Evolutionary conservation across 2,797 vertebrate species (phyloP).

Genomic region (Onychomys arenicola): DNA sequence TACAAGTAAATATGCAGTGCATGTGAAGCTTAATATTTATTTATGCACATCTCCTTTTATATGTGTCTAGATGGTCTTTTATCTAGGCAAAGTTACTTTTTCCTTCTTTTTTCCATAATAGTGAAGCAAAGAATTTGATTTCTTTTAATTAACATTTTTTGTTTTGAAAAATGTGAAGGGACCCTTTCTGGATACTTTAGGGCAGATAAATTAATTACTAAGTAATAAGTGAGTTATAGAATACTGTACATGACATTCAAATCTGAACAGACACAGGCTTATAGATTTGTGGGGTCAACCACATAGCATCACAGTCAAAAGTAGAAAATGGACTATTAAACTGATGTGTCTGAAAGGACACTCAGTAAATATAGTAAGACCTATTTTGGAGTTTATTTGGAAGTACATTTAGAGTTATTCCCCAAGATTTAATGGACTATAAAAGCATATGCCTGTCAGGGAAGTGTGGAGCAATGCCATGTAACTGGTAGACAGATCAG

Average conservation of each 20-base stretch:
- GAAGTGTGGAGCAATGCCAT: slow-evolving; percentile 19
- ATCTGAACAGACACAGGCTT: neutral
- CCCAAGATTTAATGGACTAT: slow-evolving; percentile 57
- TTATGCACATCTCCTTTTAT: neutral
- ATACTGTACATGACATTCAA: neutral
- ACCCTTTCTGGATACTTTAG: neutral
- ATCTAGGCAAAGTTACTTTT: neutral
- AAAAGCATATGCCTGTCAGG: slow-evolving; percentile 56
- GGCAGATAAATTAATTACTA: neutral
- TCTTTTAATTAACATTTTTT: neutral
- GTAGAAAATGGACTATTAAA: slow-evolving; percentile 59
- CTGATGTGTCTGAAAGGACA: slow-evolving; percentile 17
- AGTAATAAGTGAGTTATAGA: neutral
- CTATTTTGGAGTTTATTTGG: slow-evolving; percentile 64
- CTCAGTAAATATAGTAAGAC: neutral
- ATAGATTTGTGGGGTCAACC: neutral
- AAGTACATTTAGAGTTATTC: slow-evolving; percentile 63
- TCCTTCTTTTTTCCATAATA: neutral
- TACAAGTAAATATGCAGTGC: neutral
- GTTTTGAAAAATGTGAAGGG: neutral
- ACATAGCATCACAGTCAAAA: slow-evolving; percentile 10
- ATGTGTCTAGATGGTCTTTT: neutral
- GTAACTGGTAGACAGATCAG: slow-evolving; percentile 59
- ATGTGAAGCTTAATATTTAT: neutral
- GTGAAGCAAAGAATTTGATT: neutral